Base-by-base conservation (phyloP, 2,113 vertebrate genomes). In the Trogon melanurus region DNA sequence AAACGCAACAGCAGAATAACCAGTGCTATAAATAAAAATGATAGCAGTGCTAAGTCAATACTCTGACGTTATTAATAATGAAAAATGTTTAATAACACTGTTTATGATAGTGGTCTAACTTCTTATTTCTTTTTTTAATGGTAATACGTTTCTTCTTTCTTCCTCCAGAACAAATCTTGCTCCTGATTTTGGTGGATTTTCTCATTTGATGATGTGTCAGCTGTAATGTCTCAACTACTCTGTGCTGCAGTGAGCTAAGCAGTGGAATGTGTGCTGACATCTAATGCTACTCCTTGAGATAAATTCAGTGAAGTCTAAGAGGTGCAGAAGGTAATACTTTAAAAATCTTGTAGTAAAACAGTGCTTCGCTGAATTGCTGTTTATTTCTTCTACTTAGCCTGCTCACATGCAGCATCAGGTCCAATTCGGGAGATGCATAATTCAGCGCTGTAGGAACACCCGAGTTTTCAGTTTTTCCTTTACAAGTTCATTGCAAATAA, bases 401-500 rank as follows among this genome's bases (percentile, higher is more conserved):
- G 69, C 62, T 93, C 44, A 70, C n/a, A 50, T 82, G 60, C 25
- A 73, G 62, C 57, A 61, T 47, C n/a, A 34, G 70, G 48, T 83
- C 73, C 23, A 34, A 65, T 62, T 72, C 21, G 13, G 19, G 36
- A 57, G 62, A 13, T 21, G 12, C 7, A 5, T 51, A 70, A 62
- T 54, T 89, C 32, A 48, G 32, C 11, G 9, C 30, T 41, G 56
- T 30, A 41, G 45, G 45, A 83, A 23, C 23, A 81, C 34, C 73
- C 76, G 38, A 8, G 17, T 34, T 71, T 86, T 88, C 44, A 45
- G 29, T 30, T 91, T 80, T 58, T 83, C 10, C 6, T 64, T 57
- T 95, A 25, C 54, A 48, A 11, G 7, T 89, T 93, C 79, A 53
- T 85, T 50, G 32, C 74, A 51, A 83, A 56, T 89, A 95, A 95